Percentiles rank a stretch among this genome's conserved stretches.
Evolutionary conservation across 2,113 vertebrate species (phyloP).

Genomic region (Cyprinus carpio): DNA sequence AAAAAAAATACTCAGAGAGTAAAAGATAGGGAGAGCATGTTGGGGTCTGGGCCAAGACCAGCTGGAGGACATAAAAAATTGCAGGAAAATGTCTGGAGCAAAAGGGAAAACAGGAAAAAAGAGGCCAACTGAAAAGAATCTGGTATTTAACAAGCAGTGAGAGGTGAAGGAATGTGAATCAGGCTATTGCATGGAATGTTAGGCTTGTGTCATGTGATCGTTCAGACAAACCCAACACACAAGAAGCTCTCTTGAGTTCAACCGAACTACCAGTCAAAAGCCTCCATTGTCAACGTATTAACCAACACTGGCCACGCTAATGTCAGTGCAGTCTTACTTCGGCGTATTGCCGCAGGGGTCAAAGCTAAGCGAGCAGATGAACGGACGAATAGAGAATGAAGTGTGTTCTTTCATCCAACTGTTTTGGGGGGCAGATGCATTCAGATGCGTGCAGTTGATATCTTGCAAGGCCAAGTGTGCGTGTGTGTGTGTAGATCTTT

Average conservation of each 20-base stretch:
- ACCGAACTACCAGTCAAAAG: conserved; percentile 50
- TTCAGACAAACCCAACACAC: conserved; percentile 33
- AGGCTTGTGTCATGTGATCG: conserved; percentile 25
- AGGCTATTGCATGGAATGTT: conserved; percentile 37
- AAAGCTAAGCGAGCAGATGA: background rate
- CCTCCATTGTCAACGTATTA: conserved; percentile 41
- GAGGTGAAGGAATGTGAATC: conserved; percentile 30
- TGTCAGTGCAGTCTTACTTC: conserved; percentile 22
- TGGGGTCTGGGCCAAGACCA: conserved; percentile 4
- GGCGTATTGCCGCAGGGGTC: background rate
- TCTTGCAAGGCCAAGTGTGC: conserved; percentile 15
- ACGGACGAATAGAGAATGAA: conserved; percentile 20
- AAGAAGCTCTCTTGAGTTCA: conserved; percentile 39
- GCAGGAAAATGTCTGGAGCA: background rate
- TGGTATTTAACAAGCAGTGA: background rate
- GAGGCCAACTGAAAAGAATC: conserved; percentile 19
- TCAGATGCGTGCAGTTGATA: conserved; percentile 42
- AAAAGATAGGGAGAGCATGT: conserved; percentile 17
- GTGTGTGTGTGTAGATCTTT: conserved; percentile 36
- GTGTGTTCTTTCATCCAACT: conserved; percentile 42
- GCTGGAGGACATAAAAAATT: background rate
- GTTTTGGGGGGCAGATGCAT: conserved; percentile 25
- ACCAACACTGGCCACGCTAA: conserved; percentile 2
- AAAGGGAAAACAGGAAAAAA: conserved; percentile 6
- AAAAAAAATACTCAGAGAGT: conserved; percentile 31